Evolutionary conservation across 2,797 vertebrate genomes (phyloP).

Genomic region (Neopelma chrysocephalum): DNA sequence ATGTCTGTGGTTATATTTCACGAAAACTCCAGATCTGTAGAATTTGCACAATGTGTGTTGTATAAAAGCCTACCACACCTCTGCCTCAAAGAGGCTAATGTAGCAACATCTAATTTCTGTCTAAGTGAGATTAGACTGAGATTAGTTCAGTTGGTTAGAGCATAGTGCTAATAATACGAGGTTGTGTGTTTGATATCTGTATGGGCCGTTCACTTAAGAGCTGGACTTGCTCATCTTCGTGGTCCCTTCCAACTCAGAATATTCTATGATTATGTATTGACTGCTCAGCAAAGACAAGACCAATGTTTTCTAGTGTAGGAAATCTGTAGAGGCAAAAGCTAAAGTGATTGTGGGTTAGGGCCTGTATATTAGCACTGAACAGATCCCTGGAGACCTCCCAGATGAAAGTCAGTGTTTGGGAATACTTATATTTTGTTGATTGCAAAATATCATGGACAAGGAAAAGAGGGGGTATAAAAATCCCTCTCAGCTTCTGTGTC

Average conservation of each 20-base stretch:
- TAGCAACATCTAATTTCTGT: background rate
- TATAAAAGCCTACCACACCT: background rate
- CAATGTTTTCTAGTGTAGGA: background rate
- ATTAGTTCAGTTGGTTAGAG: background rate
- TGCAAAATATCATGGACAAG: background rate
- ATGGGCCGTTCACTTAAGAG: background rate
- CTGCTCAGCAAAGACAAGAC: background rate
- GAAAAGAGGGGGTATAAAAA: background rate
- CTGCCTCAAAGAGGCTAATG: background rate
- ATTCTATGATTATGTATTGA: background rate
- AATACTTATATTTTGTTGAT: background rate
- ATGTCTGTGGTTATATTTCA: background rate
- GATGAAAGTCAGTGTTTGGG: background rate
- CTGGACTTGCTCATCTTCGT: background rate
- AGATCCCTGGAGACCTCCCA: background rate
- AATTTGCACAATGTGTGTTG: background rate
- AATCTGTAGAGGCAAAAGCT: background rate
- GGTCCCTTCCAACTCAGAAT: background rate
- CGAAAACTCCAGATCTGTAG: background rate
- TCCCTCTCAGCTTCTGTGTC: background rate
- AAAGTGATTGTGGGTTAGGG: background rate
- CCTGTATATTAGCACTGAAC: background rate
- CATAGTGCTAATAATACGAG: background rate
- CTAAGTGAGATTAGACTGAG: background rate
- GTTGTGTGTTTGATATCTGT: background rate